Base-by-base conservation (phyloP, 2,888 invertebrate genomes). In the Calliscelio sp. region DNA sequence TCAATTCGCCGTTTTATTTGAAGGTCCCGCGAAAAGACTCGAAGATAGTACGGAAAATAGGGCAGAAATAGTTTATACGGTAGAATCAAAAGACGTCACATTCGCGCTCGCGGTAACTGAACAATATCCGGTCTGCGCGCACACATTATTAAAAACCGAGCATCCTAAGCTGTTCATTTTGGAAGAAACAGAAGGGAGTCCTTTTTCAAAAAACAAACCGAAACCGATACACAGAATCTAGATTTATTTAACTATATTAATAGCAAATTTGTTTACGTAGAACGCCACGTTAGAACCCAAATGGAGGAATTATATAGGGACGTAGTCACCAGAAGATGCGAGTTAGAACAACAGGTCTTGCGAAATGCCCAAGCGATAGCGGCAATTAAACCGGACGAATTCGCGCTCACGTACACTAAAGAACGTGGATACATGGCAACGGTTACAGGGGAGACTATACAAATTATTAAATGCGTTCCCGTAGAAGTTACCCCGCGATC, bases 181-280 rank as follows among this genome's bases (percentile, higher is more conserved):
- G 0, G 61, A 61, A 61, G n/a, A 4, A 2, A 1, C 11, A 5
- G 4, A 4, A 20, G 44, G n/a, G 1, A n/a, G n/a, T 22, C 20
- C 10, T 14, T 14, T 8, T 24, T 41, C 14, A 20, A 16, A 1
- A 38, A 20, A 41, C 2, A 2, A 8, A 22, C 11, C 8, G 7
- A 20, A 4, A 11, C 24, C 16, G 7, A 10, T 0, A 61, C 61
- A 41, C 22, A 41, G 1, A 24, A 61, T 24, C 14, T 41, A 6
- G 61, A 61, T 24, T 14, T 61, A 22, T 61, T 61, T 24, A 41
- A 10, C 7, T 61, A 61, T 32, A 11, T 61, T 6, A 61, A 61
- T 24, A 24, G 20, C 22, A 61, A 61, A 16, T 59, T 59, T 38
- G 20, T 59, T 2, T 59, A 35, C 28, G 28, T 28, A 28, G 28